These are phyloP conservation scores for Odontesthes bonariensis DNA, from an alignment of 2,113 vertebrate species.

Conservation along the genomic window DNA sequence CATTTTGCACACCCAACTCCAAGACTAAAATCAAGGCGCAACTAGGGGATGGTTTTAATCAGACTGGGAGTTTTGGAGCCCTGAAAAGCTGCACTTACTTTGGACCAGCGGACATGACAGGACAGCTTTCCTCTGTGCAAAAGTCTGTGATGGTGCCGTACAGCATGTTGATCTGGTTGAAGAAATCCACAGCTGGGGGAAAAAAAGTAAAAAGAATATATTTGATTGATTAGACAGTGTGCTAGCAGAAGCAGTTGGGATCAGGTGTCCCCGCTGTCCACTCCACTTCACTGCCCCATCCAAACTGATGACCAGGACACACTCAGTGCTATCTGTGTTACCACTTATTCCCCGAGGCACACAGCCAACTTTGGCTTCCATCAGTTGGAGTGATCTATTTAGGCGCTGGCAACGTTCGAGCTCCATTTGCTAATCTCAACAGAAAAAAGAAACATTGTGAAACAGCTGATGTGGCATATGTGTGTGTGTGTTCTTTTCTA, in stretches of 20 bases:
- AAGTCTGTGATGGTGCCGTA: constrained; percentile 97
- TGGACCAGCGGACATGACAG: constrained; percentile 94
- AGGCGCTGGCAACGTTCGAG: constrained; percentile 20
- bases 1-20: background rate
- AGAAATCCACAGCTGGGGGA: constrained; percentile 93
- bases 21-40: background rate
- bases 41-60: background rate
- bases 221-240: background rate
- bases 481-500: background rate
- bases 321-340: constrained; percentile 43
- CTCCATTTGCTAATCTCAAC: constrained; percentile 14
- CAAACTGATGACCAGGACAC: constrained; percentile 35
- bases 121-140: constrained; percentile 92
- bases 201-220: background rate
- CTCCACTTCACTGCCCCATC: constrained; percentile 9
- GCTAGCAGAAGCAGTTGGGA: constrained; percentile 8
- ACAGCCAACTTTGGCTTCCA: constrained; percentile 28
- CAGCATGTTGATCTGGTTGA: constrained; percentile 98
- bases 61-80: background rate
- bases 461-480: background rate
- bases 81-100: constrained; percentile 79
- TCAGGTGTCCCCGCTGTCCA: constrained; percentile 7
- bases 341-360: constrained; percentile 29
- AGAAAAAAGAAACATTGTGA: background rate
- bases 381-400: constrained; percentile 28